A percentile compares a stretch with the other conserved stretches of the same genome.
Conservation (phyloP, 2,888 invertebrate species). For the Melipona beecheii region DNA sequence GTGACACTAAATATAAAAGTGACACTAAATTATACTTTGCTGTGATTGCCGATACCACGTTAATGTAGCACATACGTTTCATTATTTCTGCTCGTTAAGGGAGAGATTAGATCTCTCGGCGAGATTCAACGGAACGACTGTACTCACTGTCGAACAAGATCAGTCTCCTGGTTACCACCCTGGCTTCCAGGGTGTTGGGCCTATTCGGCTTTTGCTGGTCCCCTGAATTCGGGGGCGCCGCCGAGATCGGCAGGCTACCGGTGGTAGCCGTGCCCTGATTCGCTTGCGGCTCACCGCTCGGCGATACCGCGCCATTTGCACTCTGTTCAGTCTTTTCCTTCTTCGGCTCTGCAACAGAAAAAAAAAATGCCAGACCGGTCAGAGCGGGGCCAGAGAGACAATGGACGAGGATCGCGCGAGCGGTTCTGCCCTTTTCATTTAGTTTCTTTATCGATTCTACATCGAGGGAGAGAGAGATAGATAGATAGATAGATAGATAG, state of each 20-base stretch:
- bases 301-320: slow-evolving; percentile 88
- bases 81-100: too few relatives aligned
- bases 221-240: slow-evolving; percentile 72
- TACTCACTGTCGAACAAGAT: slow-evolving; percentile 81
- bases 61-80: too few relatives aligned
- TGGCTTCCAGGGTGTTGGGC: slow-evolving; percentile 90
- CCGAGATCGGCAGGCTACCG: slow-evolving; percentile 70
- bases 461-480: not conserved
- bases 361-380: slow-evolving; percentile 62
- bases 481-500: too few relatives aligned
- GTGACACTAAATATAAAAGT: too few relatives aligned
- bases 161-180: slow-evolving; percentile 88
- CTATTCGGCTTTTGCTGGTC: slow-evolving; percentile 89
- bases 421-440: not conserved
- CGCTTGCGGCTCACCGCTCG: slow-evolving; percentile 85
- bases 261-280: slow-evolving; percentile 70
- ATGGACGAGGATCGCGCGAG: slow-evolving; percentile 29
- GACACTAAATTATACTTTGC: too few relatives aligned
- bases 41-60: too few relatives aligned
- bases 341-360: slow-evolving; percentile 92
- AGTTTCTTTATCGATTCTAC: not conserved
- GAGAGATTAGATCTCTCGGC: not conserved
- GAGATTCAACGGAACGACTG: slow-evolving; percentile 10
- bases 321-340: slow-evolving; percentile 94
- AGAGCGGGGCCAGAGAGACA: slow-evolving; percentile 24